Conservation (phyloP, 2,113 vertebrate species). For the Planiliza haematocheilus region DNA sequence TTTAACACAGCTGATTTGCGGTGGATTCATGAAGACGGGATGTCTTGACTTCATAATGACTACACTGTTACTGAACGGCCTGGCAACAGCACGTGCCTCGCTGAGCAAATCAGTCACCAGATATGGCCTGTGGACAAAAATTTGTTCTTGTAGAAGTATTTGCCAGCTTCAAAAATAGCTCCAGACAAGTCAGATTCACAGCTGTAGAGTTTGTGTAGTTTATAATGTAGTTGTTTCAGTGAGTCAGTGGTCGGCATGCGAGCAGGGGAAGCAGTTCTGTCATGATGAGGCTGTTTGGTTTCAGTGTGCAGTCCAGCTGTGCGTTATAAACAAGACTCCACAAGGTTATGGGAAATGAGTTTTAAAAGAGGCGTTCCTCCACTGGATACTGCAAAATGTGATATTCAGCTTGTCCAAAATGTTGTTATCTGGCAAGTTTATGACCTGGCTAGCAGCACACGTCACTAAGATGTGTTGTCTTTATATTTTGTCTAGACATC, state of each 20-base stretch:
- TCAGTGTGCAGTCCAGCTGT: slow-evolving; percentile 30
- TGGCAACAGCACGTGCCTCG: slow-evolving; percentile 26
- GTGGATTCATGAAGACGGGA: background rate
- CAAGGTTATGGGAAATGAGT: no score
- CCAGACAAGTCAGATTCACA: slow-evolving; percentile 5
- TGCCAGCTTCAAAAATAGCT: slow-evolving; percentile 25
- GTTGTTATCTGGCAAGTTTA: no score
- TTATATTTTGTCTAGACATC: background rate
- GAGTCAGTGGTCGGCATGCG: slow-evolving; percentile 1
- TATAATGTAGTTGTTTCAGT: background rate
- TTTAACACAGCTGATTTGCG: slow-evolving; percentile 18
- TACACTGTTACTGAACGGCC: slow-evolving; percentile 32
- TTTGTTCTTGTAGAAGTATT: slow-evolving; percentile 39
- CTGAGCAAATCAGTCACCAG: slow-evolving; percentile 38
- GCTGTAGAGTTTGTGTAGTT: slow-evolving; percentile 8
- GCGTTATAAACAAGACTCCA: slow-evolving; percentile 34
- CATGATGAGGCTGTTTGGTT: slow-evolving; percentile 21
- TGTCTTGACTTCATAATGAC: slow-evolving; percentile 28
- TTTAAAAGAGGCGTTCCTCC: slow-evolving; percentile 10
- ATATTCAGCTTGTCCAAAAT: no score
- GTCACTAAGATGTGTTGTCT: no score
- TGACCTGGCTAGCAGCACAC: background rate
- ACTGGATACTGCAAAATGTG: background rate
- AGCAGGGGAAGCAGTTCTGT: slow-evolving; percentile 22
- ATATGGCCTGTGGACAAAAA: slow-evolving; percentile 40